Evolutionary conservation across 2,888 invertebrate species (phyloP), one percentile per base, ranked within the genome.

Genomic region (Syrista parreyssii): DNA sequence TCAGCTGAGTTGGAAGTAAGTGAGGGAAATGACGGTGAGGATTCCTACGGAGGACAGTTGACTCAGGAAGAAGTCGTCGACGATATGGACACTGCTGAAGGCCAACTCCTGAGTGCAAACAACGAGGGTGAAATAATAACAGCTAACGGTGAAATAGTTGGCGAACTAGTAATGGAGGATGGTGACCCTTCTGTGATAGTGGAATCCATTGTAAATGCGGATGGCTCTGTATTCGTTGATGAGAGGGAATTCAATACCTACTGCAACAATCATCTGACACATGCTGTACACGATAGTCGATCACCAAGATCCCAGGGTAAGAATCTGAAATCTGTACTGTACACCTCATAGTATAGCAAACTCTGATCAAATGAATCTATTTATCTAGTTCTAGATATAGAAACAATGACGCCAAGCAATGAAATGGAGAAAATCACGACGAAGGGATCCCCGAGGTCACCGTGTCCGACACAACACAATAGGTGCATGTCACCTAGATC

Each of bases 151-250:
- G 89, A 89, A 83, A 89, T 90, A 75, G 90, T 90, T 0, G 87
- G 89, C 4, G 90, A 90, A 79, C 79, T 90, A n/a, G 89, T 90
- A 23, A 89, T 90, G 89, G 89, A 90, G 80, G 88, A 88, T 74
- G 87, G 87, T 0, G 90, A 90, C 82, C 90, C 90, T 9, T 90
- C 90, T 6, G 90, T 90, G 23, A 90, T 90, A 74, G 90, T 90
- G 9, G 90, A 90, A 78, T 90, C 90, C 4, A 89, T 90, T 30
- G 90, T 89, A 4, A 89, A 90, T 55, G 84, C 90, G 4, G 90
- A 90, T 79, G 89, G 89, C 72, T 89, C 90, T 1, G 90, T 90
- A 74, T 90, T 90, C 68, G 90, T 90, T 4, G 89, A 90, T 15
- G 89, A 90, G 68, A 86, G 88, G 73, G 89, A 89, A 73, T 90